Conservation (phyloP, 1,140 invertebrate species). For the Drosophila seguyi region DNA sequence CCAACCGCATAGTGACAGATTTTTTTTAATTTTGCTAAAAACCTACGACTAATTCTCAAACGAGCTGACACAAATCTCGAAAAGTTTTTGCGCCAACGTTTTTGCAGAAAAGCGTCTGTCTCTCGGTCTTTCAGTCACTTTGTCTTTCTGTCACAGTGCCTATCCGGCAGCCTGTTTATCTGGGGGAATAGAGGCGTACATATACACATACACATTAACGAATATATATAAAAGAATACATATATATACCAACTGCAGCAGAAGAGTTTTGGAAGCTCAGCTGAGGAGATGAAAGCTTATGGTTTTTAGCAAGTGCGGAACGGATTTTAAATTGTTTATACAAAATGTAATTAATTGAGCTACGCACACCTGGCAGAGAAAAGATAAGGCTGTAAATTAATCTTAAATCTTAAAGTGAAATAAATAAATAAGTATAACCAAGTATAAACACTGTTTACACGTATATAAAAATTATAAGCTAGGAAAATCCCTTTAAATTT, state of each 20-base stretch:
- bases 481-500: neutral
- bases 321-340: conserved; percentile 15
- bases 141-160: conserved; percentile 46
- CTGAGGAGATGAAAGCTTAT: conserved; percentile 26
- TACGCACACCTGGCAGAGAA: conserved; percentile 8
- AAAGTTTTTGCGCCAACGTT: conserved; percentile 76
- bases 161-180: conserved; percentile 34
- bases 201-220: neutral
- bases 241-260: conserved; percentile 12
- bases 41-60: conserved; percentile 83
- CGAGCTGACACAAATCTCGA: conserved; percentile 81
- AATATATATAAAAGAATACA: conserved; percentile 1
- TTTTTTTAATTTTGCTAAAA: conserved; percentile 82
- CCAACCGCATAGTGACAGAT: conserved; percentile 70
- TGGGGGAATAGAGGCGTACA: neutral
- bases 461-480: neutral
- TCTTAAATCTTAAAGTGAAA: conserved; percentile 1
- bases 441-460: neutral
- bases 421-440: neutral
- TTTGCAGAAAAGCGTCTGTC: conserved; percentile 49
- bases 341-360: conserved; percentile 13
- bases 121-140: conserved; percentile 30
- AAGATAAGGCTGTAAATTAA: neutral
- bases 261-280: conserved; percentile 19
- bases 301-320: conserved; percentile 8